Conservation (phyloP, 1,140 invertebrate genomes). For the Notospermus geniculatus region DNA sequence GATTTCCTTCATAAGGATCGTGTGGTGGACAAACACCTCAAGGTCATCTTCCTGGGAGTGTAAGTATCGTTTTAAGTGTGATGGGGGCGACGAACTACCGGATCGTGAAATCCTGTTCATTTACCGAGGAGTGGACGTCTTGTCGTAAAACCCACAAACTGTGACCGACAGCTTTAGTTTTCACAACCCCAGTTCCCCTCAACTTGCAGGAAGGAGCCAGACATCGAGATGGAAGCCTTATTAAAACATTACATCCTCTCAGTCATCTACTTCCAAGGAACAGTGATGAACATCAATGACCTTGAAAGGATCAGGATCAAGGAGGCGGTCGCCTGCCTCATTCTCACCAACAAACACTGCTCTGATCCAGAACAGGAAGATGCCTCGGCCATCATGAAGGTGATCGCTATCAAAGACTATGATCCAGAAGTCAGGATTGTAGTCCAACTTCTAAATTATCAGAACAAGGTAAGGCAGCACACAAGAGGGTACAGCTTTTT, state of each 20-base stretch:
- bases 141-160: too few species aligned
- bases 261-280: slow-evolving; percentile 63
- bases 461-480: slow-evolving; percentile 98
- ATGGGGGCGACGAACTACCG: too few species aligned
- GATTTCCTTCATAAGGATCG: slow-evolving; percentile 25
- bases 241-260: slow-evolving; percentile 39
- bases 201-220: not conserved
- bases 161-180: too few species aligned
- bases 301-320: slow-evolving; percentile 88
- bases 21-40: slow-evolving; percentile 16
- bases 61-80: too few species aligned
- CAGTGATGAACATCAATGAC: slow-evolving; percentile 97
- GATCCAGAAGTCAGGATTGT: slow-evolving; percentile 70
- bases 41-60: slow-evolving; percentile 17
- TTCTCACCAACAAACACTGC: slow-evolving; percentile 95
- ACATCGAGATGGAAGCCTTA: slow-evolving; percentile 86
- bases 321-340: slow-evolving; percentile 95
- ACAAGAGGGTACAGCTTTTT: too few species aligned
- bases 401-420: slow-evolving; percentile 97
- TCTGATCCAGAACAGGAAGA: slow-evolving; percentile 92
- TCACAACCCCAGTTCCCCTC: too few species aligned
- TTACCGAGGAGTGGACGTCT: too few species aligned
- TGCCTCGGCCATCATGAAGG: slow-evolving; percentile 96
- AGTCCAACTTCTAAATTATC: slow-evolving; percentile 97
- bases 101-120: too few species aligned